A percentile compares a stretch with the other conserved stretches of the same genome.
Evolutionary conservation across 2,797 vertebrate species (phyloP).

Genomic region (Rachycentron canadum): DNA sequence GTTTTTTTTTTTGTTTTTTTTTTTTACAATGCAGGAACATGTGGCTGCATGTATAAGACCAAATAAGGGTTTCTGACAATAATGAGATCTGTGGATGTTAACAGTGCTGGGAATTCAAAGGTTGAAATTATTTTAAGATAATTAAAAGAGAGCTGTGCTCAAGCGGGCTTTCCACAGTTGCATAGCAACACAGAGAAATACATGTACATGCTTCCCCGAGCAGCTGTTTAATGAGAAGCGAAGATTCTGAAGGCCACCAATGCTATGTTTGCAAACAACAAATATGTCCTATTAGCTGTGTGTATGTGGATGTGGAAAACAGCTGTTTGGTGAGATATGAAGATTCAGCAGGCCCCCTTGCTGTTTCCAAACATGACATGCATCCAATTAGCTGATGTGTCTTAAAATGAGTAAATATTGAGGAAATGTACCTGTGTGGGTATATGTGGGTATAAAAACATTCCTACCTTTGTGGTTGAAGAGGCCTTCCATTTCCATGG

Average conservation of each 20-base stretch:
- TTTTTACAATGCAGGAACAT: not conserved
- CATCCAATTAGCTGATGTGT: conserved; percentile 7
- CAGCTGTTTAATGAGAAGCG: conserved; percentile 57
- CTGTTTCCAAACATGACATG: conserved; percentile 6
- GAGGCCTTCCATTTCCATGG: conserved; percentile 99
- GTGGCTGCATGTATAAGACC: conserved; percentile 14
- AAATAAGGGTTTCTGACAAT: conserved; percentile 17
- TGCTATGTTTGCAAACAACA: conserved; percentile 58
- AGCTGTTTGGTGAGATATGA: conserved; percentile 26
- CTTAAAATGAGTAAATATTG: not conserved
- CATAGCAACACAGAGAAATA: conserved; percentile 67
- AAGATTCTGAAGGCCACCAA: conserved; percentile 36
- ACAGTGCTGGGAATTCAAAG: conserved; percentile 18
- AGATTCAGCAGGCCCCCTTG: not conserved
- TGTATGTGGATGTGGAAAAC: conserved; percentile 5
- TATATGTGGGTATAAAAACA: not conserved
- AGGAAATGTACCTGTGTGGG: not conserved
- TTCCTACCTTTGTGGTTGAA: conserved; percentile 99
- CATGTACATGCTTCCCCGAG: conserved; percentile 28
- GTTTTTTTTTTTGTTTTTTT: conserved; percentile 3
- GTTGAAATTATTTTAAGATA: conserved; percentile 40
- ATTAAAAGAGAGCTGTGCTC: conserved; percentile 51
- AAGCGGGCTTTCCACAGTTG: conserved; percentile 48
- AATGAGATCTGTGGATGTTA: conserved; percentile 14
- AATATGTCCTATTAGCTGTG: conserved; percentile 10